Evolutionary conservation across 2,113 vertebrate species (phyloP).

Genomic region (Dunckerocampus dactyliophorus): DNA sequence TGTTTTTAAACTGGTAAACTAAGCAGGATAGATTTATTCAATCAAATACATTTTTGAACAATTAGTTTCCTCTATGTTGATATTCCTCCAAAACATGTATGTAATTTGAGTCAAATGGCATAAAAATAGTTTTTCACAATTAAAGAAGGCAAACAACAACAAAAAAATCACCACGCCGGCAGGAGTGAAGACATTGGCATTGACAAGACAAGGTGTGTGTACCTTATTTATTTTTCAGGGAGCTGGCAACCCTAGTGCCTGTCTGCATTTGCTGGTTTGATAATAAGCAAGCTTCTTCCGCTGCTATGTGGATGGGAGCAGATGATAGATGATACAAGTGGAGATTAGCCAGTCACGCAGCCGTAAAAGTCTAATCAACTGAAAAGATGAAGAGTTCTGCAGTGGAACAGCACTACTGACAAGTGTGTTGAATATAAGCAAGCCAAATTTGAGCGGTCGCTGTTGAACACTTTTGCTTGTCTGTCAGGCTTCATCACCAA

Average conservation of each 20-base stretch:
- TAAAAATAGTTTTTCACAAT: too few relatives aligned
- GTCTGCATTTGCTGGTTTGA: constrained; percentile 12
- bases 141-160: too few relatives aligned
- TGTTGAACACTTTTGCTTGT: constrained; percentile 18
- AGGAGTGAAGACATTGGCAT: too few relatives aligned
- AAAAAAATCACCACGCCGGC: too few relatives aligned
- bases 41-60: too few relatives aligned
- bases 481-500: neutral
- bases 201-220: too few relatives aligned
- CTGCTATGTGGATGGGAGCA: constrained; percentile 27
- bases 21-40: too few relatives aligned
- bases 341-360: constrained; percentile 33
- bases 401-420: constrained; percentile 22
- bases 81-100: too few relatives aligned
- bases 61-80: too few relatives aligned
- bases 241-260: neutral
- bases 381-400: constrained; percentile 45
- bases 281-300: constrained; percentile 28
- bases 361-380: constrained; percentile 43
- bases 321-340: constrained; percentile 41
- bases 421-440: neutral
- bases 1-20: too few relatives aligned
- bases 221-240: too few relatives aligned
- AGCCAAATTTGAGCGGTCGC: constrained; percentile 8
- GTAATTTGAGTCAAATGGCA: too few relatives aligned